A percentile compares a stretch with the other conserved stretches of the same genome.
phyloP scores from a whole-genome alignment of 2,888 invertebrate species.

The Dione vanillae region DNA sequence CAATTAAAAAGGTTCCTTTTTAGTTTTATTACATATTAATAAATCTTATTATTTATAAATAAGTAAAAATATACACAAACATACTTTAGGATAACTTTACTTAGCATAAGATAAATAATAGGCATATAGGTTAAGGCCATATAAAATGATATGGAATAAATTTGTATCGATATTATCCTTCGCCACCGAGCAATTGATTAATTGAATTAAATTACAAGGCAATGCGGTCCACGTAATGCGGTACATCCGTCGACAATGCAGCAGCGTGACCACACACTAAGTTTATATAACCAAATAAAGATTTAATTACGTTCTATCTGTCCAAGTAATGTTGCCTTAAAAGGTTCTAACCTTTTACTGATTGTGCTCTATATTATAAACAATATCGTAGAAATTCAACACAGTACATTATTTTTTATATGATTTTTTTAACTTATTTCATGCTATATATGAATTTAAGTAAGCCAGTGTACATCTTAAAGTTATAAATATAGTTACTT shows the following conservation, averaged over 20 bases:
- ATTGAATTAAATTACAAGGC: conserved; percentile 43
- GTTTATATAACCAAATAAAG: conserved; percentile 45
- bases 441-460: conserved; percentile 9
- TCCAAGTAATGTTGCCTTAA: conserved; percentile 33
- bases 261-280: conserved; percentile 33
- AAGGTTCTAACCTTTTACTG: conserved; percentile 36
- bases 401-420: too few relatives aligned
- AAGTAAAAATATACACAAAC: too few relatives aligned
- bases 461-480: too few relatives aligned
- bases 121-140: not conserved
- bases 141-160: not conserved
- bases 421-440: not conserved
- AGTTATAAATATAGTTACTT: too few relatives aligned
- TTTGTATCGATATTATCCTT: conserved; percentile 38
- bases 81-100: not conserved
- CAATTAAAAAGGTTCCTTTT: too few relatives aligned
- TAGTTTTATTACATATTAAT: too few relatives aligned
- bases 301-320: conserved; percentile 34
- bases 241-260: conserved; percentile 41
- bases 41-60: too few relatives aligned
- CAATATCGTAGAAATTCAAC: not conserved
- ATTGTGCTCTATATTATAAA: conserved; percentile 28
- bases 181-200: conserved; percentile 37
- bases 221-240: conserved; percentile 35
- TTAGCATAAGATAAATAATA: not conserved